Evolutionary conservation across 2,888 invertebrate species (phyloP).

Genomic region (Chamaedrilus cognettii): DNA sequence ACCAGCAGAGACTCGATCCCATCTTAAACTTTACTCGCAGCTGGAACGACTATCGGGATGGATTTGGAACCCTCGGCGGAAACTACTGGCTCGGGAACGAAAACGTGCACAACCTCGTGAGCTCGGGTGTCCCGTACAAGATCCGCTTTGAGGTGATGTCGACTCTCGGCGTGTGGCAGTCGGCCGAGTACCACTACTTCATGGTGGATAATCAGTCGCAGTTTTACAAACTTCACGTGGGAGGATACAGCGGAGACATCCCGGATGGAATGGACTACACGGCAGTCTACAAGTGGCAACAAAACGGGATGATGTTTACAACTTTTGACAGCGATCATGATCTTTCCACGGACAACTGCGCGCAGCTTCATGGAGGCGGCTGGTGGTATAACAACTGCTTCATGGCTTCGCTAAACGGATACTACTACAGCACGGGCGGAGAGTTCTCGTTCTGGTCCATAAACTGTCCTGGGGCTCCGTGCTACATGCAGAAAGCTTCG

Average conservation of each 20-base stretch:
- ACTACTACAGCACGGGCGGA: too few relatives aligned
- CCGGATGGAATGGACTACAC: background rate
- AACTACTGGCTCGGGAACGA: too few relatives aligned
- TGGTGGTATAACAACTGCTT: background rate
- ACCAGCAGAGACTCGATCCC: too few relatives aligned
- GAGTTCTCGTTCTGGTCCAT: too few relatives aligned
- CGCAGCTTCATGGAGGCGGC: background rate
- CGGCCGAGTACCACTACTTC: background rate
- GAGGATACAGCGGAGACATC: background rate
- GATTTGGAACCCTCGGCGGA: too few relatives aligned
- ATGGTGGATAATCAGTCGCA: background rate
- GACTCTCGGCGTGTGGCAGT: background rate
- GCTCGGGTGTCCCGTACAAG: too few relatives aligned
- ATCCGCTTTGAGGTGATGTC: background rate
- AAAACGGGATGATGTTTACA: conserved; percentile 4
- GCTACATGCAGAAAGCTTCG: too few relatives aligned
- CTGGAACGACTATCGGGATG: too few relatives aligned
- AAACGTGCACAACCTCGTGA: too few relatives aligned
- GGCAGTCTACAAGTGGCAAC: background rate
- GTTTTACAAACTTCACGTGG: background rate
- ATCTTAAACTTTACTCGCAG: too few relatives aligned
- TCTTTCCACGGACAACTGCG: background rate
- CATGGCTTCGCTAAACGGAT: background rate
- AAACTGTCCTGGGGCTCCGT: too few relatives aligned
- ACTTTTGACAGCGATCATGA: background rate